Conservation (phyloP, 2,113 vertebrate species). For the Serilophus lunatus region DNA sequence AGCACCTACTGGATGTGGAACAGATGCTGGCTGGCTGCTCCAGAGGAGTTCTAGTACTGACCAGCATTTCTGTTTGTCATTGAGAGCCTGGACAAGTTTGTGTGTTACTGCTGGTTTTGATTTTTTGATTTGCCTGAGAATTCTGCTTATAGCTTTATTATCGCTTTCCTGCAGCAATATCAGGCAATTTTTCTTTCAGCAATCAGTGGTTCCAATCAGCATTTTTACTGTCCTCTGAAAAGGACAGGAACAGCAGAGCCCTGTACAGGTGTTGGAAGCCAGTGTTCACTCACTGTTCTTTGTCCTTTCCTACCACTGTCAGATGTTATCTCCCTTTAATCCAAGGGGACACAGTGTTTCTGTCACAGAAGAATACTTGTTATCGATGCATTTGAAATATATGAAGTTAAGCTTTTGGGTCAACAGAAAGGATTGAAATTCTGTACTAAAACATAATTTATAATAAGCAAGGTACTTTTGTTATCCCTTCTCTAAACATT, state of each 20-base stretch:
- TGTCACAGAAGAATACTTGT: not conserved
- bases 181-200: not conserved
- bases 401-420: not conserved
- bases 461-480: not conserved
- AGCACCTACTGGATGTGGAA: not conserved
- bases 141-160: not conserved
- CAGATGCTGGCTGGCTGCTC: not conserved
- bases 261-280: not conserved
- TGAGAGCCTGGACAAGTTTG: not conserved
- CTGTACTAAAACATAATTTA: not conserved
- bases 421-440: not conserved
- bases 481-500: not conserved
- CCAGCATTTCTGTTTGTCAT: not conserved
- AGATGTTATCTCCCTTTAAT: not conserved
- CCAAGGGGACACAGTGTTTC: fast-evolving
- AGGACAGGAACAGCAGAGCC: not conserved
- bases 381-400: not conserved
- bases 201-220: not conserved
- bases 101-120: not conserved
- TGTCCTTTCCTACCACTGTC: not conserved
- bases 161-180: not conserved
- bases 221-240: not conserved
- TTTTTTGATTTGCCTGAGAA: not conserved
- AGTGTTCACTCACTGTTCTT: not conserved
- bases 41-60: not conserved